phyloP scores from a whole-genome alignment of 2,888 invertebrate species.

The Euphydryas editha region DNA sequence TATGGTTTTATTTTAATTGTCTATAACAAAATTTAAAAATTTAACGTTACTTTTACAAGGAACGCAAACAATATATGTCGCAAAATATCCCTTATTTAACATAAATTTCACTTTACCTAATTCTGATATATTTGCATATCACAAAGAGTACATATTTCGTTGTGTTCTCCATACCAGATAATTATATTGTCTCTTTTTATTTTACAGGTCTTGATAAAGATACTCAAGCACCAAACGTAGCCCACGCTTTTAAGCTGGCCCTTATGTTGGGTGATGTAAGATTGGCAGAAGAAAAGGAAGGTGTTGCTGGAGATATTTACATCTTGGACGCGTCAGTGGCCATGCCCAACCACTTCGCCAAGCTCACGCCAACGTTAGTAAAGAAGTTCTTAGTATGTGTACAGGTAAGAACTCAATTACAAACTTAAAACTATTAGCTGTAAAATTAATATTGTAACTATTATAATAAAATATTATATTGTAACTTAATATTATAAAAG shows the following conservation, averaged over 20 bases:
- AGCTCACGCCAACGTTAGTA: slow-evolving; percentile 91
- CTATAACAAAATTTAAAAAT: background rate
- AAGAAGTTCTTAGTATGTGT: slow-evolving; percentile 94
- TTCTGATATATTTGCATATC: no score
- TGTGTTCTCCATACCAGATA: background rate
- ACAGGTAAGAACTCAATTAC: slow-evolving; percentile 72
- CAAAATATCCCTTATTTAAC: no score
- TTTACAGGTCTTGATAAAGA: slow-evolving; percentile 86
- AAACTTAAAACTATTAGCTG: background rate
- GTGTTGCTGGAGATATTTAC: slow-evolving; percentile 93
- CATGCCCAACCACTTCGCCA: slow-evolving; percentile 91
- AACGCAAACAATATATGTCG: no score
- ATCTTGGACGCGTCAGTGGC: slow-evolving; percentile 91
- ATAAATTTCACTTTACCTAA: no score
- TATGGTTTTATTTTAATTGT: slow-evolving; percentile 21
- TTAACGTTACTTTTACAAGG: background rate
- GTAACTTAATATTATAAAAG: no score
- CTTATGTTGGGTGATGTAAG: slow-evolving; percentile 94
- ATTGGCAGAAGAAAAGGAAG: slow-evolving; percentile 89
- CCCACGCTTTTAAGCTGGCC: slow-evolving; percentile 91
- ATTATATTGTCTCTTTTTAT: background rate
- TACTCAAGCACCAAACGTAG: slow-evolving; percentile 87
- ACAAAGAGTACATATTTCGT: no score
- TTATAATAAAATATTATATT: no score
- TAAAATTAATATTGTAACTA: no score